Evolutionary conservation across 2,797 vertebrate genomes (phyloP), one percentile per base, ranked within the genome.

Genomic region (Sarcoramphus papa): DNA sequence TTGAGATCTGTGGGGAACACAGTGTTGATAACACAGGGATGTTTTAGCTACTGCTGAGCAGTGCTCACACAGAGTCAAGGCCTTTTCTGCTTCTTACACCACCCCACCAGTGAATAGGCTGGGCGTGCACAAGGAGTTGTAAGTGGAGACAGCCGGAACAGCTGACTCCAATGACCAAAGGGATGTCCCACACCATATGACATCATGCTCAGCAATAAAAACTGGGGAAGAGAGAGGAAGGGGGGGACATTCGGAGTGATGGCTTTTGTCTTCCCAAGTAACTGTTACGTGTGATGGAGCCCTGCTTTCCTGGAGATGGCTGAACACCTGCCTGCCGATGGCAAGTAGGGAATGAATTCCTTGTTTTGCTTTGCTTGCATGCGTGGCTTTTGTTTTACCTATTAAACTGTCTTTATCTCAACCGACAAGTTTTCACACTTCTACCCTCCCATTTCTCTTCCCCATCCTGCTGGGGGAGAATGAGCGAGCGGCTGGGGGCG

Each of bases 251-350:
- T 67, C 2, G 2, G 10, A 35, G 15, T 18, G 3, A 24, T 16
- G 9, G 2, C 0, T 0, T 37, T 85, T 59, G 6, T n/a, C 31
- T 82, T 85, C 25, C 15, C 25, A 65, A 43, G 9, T 53, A 31
- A 11, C 5, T 0, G 0, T 48, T 31, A 47, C 0, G 0, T 1
- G 1, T 43, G 28, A 53, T 17, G 37, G 18, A 85, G 11, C 5
- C 6, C 16, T 53, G 25, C 5, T 59, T 6, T 74, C 35, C n/a
- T 41, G 53, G 13, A 27, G 31, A 7, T 33, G 37, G 22, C 16
- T 35, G 27, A 65, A 51, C 14, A 64, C 2, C 21, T 76, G 18
- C 23, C 19, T 25, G 25, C 2, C 7, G 0, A 43, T 41, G 14
- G 31, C 12, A 78, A 85, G 8, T 1, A 33, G 28, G 6, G 9